phyloP scores from a whole-genome alignment of 1,140 invertebrate species.

The Drosophila lacertosa region DNA sequence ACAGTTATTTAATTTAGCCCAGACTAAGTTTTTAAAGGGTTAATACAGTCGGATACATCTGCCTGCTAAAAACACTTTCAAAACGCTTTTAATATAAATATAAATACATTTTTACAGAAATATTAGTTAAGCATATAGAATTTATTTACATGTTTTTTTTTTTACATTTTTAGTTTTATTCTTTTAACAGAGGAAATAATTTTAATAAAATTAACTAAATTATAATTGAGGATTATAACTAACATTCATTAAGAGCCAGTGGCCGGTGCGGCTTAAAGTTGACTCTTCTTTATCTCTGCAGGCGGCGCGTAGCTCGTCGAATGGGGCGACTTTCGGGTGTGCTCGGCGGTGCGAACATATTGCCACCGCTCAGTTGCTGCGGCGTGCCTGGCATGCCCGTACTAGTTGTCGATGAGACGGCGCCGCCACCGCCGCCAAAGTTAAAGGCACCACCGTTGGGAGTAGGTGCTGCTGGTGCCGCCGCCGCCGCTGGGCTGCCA shows the following conservation, averaged over 20 bases:
- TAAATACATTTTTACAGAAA: too few relatives aligned
- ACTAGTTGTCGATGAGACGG: neutral
- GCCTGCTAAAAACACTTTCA: too few relatives aligned
- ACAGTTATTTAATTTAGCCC: too few relatives aligned
- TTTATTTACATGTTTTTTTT: constrained; percentile 8
- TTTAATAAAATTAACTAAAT: neutral
- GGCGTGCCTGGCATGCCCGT: constrained; percentile 17
- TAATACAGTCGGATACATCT: too few relatives aligned
- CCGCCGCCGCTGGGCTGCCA: constrained; percentile 36
- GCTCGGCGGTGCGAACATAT: constrained; percentile 46
- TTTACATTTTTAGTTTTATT: constrained; percentile 10
- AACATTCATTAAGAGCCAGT: neutral
- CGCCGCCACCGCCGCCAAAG: constrained; percentile 23
- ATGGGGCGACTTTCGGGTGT: constrained; percentile 49
- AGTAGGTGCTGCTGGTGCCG: constrained; percentile 5
- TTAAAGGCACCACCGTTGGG: constrained; percentile 30
- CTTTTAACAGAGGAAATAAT: neutral
- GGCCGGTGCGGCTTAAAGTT: constrained; percentile 25
- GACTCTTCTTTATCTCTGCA: constrained; percentile 32
- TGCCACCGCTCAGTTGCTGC: constrained; percentile 55
- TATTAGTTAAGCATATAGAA: neutral
- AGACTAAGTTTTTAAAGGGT: too few relatives aligned
- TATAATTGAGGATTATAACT: neutral
- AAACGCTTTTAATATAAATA: too few relatives aligned
- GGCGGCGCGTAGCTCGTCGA: constrained; percentile 54